Percentiles rank a stretch among this genome's conserved stretches.
These are phyloP conservation scores for Rhizoglyphus robini DNA, from an alignment of 1,140 invertebrate genomes.

Conservation along the genomic window DNA sequence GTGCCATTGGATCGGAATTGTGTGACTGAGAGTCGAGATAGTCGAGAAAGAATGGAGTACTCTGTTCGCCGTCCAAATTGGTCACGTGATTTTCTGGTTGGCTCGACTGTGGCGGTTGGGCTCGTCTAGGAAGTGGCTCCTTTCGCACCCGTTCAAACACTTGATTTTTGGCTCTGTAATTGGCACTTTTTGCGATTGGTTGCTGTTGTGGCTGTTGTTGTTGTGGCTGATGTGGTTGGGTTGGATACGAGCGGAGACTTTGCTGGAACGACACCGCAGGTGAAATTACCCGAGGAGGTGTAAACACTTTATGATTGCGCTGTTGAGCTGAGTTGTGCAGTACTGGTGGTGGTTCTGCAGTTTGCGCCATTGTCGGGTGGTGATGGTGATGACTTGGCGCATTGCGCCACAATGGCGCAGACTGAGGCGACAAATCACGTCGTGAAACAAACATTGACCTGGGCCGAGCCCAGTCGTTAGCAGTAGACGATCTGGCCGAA, in stretches of 20 bases:
- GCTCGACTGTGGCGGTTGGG: neutral
- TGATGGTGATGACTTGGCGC: neutral
- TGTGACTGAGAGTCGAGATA: neutral
- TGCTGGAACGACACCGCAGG: neutral
- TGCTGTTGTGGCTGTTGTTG: neutral
- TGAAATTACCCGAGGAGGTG: no score
- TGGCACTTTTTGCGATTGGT: neutral
- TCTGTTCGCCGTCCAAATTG: neutral
- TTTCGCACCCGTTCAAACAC: no score
- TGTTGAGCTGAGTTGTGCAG: neutral
- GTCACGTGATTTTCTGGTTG: neutral
- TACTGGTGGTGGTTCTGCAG: neutral
- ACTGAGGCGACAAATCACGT: neutral
- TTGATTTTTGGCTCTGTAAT: neutral
- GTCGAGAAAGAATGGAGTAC: neutral
- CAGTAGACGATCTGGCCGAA: neutral
- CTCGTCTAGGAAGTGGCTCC: no score
- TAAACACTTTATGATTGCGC: neutral
- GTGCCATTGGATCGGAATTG: neutral
- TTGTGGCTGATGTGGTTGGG: neutral
- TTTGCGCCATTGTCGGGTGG: neutral
- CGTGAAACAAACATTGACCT: neutral
- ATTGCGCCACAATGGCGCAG: conserved; percentile 12
- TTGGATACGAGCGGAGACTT: conserved; percentile 5
- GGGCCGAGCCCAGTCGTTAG: neutral